Conservation (phyloP, 2,888 invertebrate species). For the Drosophila mimica region DNA sequence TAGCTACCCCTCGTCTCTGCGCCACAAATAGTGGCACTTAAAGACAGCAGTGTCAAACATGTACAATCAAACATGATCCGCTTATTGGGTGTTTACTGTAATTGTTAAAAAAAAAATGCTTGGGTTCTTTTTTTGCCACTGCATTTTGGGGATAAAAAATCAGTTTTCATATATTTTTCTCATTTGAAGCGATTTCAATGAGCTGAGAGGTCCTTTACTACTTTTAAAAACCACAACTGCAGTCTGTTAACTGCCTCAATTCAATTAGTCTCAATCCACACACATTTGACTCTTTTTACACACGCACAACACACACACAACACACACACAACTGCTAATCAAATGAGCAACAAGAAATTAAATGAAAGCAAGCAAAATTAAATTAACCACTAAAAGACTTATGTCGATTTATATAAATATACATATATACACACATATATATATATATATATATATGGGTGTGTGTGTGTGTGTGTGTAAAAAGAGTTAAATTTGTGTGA, state of each 20-base stretch:
- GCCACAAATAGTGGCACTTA: conserved; percentile 50
- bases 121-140: not conserved
- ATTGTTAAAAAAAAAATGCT: conserved; percentile 35
- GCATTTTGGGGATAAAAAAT: not conserved
- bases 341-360: conserved; percentile 2
- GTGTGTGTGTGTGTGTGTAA: not conserved
- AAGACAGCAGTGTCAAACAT: conserved; percentile 48
- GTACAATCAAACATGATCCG: conserved; percentile 50
- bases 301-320: conserved; percentile 5
- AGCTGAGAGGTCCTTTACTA: conserved; percentile 17
- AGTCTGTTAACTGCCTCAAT: not conserved
- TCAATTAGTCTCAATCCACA: not conserved
- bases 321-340: conserved; percentile 29
- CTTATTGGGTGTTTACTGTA: conserved; percentile 50
- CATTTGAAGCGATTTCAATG: conserved; percentile 47
- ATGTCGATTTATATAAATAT: not conserved
- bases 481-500: conserved; percentile 74
- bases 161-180: not conserved
- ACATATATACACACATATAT: not conserved
- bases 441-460: not conserved
- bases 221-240: not conserved
- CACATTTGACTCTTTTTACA: not conserved
- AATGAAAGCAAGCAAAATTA: conserved; percentile 19
- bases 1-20: conserved; percentile 4
- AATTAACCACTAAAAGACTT: conserved; percentile 37